These are phyloP conservation scores for Acipenser oxyrinchus DNA, from an alignment of 2,797 vertebrate species.

Conservation along the genomic window DNA sequence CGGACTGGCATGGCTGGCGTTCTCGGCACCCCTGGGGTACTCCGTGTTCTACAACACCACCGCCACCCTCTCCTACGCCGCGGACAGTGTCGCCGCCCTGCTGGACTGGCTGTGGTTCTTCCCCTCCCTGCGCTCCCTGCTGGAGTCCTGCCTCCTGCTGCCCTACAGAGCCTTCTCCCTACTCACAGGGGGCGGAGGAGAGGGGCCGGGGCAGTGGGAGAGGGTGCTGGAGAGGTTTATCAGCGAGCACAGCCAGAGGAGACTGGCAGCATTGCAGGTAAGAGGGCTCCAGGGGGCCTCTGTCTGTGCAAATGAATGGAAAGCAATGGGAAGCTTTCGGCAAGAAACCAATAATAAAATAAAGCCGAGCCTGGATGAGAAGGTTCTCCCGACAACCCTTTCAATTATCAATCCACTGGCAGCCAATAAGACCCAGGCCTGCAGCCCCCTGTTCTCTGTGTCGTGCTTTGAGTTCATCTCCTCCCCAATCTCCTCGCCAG, in stretches of 20 bases:
- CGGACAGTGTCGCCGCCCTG: constrained; percentile 64
- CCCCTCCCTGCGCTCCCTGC: constrained; percentile 55
- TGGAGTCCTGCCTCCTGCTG: constrained; percentile 68
- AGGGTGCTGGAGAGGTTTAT: constrained; percentile 64
- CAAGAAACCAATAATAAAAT: too few species aligned
- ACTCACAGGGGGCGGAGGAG: constrained; percentile 53
- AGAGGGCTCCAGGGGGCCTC: constrained; percentile 16
- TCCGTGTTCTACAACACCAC: constrained; percentile 69
- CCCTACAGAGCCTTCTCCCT: constrained; percentile 58
- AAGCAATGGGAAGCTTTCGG: too few species aligned
- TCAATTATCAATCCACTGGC: not conserved
- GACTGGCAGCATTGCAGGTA: constrained; percentile 68
- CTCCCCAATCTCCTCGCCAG: too few species aligned
- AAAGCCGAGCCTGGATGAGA: too few species aligned
- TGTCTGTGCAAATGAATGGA: not conserved
- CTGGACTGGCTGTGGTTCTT: constrained; percentile 72
- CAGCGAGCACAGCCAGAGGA: constrained; percentile 60
- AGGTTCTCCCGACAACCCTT: too few species aligned
- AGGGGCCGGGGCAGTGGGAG: constrained; percentile 53
- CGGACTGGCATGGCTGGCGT: constrained; percentile 70
- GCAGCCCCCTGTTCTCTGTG: not conserved
- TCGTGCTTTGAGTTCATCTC: too few species aligned
- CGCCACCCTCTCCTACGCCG: constrained; percentile 62
- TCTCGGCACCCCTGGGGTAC: constrained; percentile 68
- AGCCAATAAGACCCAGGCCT: not conserved